These are phyloP conservation scores for Bryconaethiops microstoma DNA, from an alignment of 2,797 vertebrate species.

Conservation along the genomic window DNA sequence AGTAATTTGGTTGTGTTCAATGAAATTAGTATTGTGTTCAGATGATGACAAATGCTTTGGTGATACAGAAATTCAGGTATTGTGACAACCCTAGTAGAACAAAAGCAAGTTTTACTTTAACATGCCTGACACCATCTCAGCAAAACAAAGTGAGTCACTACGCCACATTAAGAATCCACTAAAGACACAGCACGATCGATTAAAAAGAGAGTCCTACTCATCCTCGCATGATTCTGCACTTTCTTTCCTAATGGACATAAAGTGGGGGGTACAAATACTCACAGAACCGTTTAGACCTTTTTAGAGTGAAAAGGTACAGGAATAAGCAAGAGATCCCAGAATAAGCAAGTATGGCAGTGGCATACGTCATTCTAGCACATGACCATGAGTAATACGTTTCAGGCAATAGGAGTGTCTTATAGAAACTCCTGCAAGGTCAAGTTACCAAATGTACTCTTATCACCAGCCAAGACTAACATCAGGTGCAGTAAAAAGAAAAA, in stretches of 20 bases:
- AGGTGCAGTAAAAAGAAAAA: neutral
- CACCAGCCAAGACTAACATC: neutral
- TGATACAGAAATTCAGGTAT: too few species aligned
- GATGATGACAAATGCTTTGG: too few species aligned
- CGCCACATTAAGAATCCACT: neutral
- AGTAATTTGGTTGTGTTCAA: too few species aligned
- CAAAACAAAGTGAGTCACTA: neutral
- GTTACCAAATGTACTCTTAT: constrained; percentile 19
- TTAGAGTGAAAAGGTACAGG: neutral
- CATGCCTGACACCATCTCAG: neutral
- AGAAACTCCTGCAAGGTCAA: neutral
- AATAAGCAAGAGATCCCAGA: neutral
- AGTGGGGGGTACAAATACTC: neutral
- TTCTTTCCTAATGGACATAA: neutral
- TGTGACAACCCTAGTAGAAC: neutral
- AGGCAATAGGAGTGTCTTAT: constrained; percentile 10
- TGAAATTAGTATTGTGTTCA: too few species aligned
- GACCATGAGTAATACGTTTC: constrained; percentile 17
- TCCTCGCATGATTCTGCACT: constrained; percentile 9
- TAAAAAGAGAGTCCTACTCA: constrained; percentile 3
- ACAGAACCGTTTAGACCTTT: neutral
- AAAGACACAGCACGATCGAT: neutral
- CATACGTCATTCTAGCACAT: constrained; percentile 33
- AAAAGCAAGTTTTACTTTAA: neutral
- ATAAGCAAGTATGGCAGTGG: neutral